These are phyloP conservation scores for Tenthredo amoena DNA, from an alignment of 2,888 invertebrate species.

Conservation along the genomic window DNA sequence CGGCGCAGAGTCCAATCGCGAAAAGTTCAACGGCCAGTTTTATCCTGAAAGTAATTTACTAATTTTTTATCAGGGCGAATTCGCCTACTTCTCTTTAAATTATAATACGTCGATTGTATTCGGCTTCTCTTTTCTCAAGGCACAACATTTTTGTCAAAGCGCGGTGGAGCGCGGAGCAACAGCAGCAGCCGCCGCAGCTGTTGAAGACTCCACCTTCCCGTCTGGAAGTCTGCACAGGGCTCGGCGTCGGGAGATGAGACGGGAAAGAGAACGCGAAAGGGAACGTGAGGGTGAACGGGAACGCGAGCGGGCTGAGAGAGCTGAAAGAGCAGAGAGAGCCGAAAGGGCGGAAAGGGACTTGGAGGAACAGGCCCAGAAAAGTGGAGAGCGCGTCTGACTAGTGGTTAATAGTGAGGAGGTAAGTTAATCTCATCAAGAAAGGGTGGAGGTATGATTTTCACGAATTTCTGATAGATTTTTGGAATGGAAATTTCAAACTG, in stretches of 20 bases:
- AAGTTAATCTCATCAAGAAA: not conserved
- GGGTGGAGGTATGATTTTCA: not conserved
- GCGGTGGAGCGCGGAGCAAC: conserved; percentile 71
- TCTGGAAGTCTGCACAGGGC: conserved; percentile 71
- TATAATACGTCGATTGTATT: conserved; percentile 21
- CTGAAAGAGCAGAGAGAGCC: conserved; percentile 55
- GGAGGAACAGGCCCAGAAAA: conserved; percentile 57
- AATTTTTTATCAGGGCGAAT: not conserved
- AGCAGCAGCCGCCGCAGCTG: conserved; percentile 71
- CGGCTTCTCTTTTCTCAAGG: conserved; percentile 37
- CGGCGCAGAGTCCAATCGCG: conserved; percentile 70
- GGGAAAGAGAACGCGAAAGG: conserved; percentile 68
- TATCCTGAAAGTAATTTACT: conserved; percentile 67
- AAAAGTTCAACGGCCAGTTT: conserved; percentile 72
- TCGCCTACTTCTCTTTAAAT: not conserved
- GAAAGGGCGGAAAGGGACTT: conserved; percentile 45
- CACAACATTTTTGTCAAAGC: conserved; percentile 61
- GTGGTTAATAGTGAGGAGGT: conserved; percentile 73
- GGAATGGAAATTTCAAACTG: not conserved
- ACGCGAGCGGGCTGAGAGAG: conserved; percentile 60
- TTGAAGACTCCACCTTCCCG: conserved; percentile 72
- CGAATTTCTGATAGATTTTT: not conserved
- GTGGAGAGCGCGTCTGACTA: conserved; percentile 75
- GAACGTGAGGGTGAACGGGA: conserved; percentile 64
- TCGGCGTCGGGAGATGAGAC: conserved; percentile 67